These are phyloP conservation scores for Anoplolepis gracilipes DNA, from an alignment of 1,140 invertebrate genomes.

Conservation along the genomic window DNA sequence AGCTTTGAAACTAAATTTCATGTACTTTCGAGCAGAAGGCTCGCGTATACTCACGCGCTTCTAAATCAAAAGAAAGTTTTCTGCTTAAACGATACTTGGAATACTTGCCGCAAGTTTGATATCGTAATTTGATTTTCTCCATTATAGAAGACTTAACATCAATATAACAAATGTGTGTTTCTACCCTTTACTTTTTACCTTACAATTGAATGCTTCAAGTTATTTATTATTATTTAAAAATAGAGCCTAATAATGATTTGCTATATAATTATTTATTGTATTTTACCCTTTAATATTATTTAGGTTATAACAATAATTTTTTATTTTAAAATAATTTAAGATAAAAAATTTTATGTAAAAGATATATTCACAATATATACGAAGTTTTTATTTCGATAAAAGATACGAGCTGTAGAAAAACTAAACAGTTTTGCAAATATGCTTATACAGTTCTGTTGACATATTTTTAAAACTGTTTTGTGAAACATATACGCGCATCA, in stretches of 20 bases:
- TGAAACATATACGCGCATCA: background rate
- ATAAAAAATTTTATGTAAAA: background rate
- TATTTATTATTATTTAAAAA: background rate
- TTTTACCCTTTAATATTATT: background rate
- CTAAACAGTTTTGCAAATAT: background rate
- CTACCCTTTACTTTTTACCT: background rate
- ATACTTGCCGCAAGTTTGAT: background rate
- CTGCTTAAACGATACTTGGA: background rate
- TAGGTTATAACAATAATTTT: background rate
- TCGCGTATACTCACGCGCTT: background rate
- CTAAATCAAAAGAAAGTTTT: background rate
- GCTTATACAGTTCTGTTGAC: background rate
- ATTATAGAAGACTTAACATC: background rate
- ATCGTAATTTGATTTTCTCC: background rate
- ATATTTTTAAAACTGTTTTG: background rate
- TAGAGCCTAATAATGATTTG: background rate
- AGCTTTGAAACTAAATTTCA: conserved; percentile 32
- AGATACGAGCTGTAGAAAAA: background rate
- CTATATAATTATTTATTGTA: background rate
- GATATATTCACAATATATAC: background rate
- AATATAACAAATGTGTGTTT: background rate
- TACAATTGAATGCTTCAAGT: background rate
- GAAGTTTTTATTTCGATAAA: background rate
- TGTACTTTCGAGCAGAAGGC: background rate
- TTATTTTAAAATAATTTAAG: too few relatives aligned